Evolutionary conservation across 2,888 invertebrate species (phyloP).

Genomic region (Plebejus melissa): DNA sequence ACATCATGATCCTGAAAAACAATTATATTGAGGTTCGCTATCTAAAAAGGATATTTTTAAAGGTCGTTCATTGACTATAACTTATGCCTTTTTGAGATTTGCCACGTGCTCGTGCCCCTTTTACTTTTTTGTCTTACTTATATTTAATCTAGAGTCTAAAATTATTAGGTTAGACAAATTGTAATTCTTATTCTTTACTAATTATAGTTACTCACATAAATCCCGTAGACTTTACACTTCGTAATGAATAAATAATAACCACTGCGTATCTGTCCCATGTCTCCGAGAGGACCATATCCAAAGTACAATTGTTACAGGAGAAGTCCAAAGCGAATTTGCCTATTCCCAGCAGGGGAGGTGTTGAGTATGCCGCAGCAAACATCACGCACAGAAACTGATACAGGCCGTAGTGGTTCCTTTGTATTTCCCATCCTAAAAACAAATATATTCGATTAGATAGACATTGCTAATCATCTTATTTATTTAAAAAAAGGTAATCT

Average conservation of each 20-base stretch:
- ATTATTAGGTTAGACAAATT: not conserved
- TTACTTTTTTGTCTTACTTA: not conserved
- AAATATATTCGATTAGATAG: not conserved
- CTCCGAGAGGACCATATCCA: slow-evolving; percentile 57
- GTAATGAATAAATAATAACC: slow-evolving; percentile 52
- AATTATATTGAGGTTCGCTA: not conserved
- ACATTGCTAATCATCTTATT: too few relatives aligned
- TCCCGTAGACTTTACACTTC: slow-evolving; percentile 58
- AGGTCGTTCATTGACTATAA: not conserved
- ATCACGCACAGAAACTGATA: slow-evolving; percentile 54
- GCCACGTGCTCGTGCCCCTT: not conserved
- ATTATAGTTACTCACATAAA: slow-evolving; percentile 54
- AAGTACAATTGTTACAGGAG: slow-evolving; percentile 60
- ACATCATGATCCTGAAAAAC: slow-evolving; percentile 48
- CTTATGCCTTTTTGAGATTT: not conserved
- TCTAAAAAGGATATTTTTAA: not conserved
- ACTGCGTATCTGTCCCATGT: slow-evolving; percentile 52
- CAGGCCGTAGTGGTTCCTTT: slow-evolving; percentile 53
- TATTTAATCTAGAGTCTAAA: not conserved
- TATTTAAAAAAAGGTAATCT: too few relatives aligned
- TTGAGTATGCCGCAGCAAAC: slow-evolving; percentile 55
- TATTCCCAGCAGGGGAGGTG: slow-evolving; percentile 58
- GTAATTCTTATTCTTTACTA: not conserved
- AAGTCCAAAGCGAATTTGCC: slow-evolving; percentile 63
- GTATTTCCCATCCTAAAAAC: slow-evolving; percentile 59